Percentiles rank a stretch among this genome's conserved stretches.
These are phyloP conservation scores for Amblyornis subalaris DNA, from an alignment of 2,113 vertebrate species.

Conservation along the genomic window DNA sequence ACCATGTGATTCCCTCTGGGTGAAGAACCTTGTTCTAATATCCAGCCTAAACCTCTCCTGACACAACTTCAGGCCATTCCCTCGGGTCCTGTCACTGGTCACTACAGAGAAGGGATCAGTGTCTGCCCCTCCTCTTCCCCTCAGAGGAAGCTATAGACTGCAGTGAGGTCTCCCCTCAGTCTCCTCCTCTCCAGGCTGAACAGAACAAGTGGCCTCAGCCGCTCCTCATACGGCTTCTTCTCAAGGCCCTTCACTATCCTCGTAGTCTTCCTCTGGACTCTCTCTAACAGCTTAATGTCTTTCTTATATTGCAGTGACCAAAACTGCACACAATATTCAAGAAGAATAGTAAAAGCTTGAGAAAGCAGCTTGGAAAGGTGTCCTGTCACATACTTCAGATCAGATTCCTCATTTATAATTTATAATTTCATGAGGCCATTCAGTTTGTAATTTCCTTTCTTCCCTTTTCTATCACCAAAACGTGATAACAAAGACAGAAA, in stretches of 20 bases:
- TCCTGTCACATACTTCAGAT: neutral
- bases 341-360: neutral
- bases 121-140: neutral
- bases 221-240: fast-evolving
- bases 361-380: neutral
- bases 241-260: neutral
- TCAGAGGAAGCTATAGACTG: neutral
- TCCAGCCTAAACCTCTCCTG: neutral
- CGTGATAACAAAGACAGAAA: neutral
- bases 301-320: neutral
- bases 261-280: neutral
- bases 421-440: neutral
- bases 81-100: neutral
- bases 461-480: neutral
- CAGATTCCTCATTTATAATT: neutral
- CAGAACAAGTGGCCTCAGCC: neutral
- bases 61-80: neutral
- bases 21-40: neutral
- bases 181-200: neutral
- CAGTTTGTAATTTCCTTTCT: slow-evolving; percentile 10
- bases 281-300: neutral
- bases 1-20: neutral
- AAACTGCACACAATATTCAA: neutral
- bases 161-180: neutral
- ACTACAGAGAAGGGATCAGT: neutral